Percentiles rank a stretch among this genome's conserved stretches.
These are phyloP conservation scores for Dendrolimus kikuchii DNA, from an alignment of 1,140 invertebrate genomes.

Conservation along the genomic window DNA sequence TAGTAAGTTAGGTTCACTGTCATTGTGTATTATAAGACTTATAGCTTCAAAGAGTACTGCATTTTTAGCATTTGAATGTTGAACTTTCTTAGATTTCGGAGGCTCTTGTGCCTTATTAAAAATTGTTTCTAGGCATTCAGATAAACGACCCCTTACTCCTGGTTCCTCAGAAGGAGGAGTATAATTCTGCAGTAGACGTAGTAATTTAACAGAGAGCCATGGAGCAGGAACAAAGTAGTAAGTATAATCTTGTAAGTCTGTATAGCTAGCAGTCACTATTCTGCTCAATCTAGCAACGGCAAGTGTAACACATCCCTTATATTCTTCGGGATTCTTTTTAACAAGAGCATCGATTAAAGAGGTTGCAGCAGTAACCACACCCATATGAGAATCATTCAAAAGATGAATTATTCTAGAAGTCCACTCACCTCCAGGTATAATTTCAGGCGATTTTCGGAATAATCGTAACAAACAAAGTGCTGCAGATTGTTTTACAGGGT, in stretches of 20 bases:
- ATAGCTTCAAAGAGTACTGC: constrained; percentile 99
- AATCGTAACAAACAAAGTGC: constrained; percentile 95
- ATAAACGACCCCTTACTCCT: constrained; percentile 93
- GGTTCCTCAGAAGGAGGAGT: constrained; percentile 97
- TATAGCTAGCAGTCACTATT: constrained; percentile 98
- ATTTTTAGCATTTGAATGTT: constrained; percentile 99
- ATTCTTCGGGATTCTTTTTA: constrained; percentile 99
- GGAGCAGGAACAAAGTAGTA: constrained; percentile 99
- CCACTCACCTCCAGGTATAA: constrained; percentile 98
- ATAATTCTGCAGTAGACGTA: constrained; percentile 98
- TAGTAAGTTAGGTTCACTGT: constrained; percentile 97
- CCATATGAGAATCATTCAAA: constrained; percentile 99
- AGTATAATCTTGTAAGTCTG: constrained; percentile 99
- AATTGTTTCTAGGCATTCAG: constrained; percentile 99
- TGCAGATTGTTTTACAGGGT: constrained; percentile 99
- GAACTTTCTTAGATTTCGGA: constrained; percentile 99
- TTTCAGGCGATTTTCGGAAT: constrained; percentile 93
- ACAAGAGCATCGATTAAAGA: constrained; percentile 98
- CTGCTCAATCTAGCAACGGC: constrained; percentile 97
- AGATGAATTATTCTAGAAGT: constrained; percentile 98
- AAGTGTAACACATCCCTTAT: constrained; percentile 98
- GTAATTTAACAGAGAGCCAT: constrained; percentile 98
- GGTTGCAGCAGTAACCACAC: constrained; percentile 98
- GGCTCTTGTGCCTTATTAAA: constrained; percentile 99
- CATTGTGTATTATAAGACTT: constrained; percentile 99